Conservation (phyloP, 2,797 vertebrate genomes). For the Amblyopsis hoosieri region DNA sequence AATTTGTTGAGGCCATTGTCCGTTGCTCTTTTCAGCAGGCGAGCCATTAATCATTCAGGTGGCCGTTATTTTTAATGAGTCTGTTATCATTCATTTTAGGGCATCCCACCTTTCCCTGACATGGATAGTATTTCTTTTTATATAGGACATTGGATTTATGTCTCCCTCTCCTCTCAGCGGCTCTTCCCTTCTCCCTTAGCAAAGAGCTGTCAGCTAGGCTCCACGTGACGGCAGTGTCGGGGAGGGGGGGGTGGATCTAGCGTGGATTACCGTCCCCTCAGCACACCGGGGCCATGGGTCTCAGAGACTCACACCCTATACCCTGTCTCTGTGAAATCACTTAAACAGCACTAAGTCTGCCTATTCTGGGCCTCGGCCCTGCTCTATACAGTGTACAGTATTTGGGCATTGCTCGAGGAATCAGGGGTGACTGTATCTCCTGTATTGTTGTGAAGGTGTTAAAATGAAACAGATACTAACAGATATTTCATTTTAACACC, state of each 20-base stretch:
- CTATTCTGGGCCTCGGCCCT: constrained; percentile 16
- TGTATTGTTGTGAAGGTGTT: too few relatives aligned
- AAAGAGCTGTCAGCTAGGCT: constrained; percentile 62
- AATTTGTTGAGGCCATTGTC: constrained; percentile 79
- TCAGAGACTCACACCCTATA: constrained; percentile 21
- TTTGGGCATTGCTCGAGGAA: constrained; percentile 11
- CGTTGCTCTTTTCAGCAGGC: constrained; percentile 75
- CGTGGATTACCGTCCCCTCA: constrained; percentile 1
- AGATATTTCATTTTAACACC: too few relatives aligned
- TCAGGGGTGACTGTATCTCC: background rate
- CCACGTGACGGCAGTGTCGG: constrained; percentile 57
- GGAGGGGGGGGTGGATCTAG: constrained; percentile 31
- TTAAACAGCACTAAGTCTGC: constrained; percentile 34
- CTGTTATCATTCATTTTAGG: constrained; percentile 89
- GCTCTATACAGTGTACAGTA: background rate
- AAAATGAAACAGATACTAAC: too few relatives aligned
- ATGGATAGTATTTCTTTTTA: constrained; percentile 86
- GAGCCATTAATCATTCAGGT: constrained; percentile 81
- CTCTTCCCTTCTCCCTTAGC: constrained; percentile 56
- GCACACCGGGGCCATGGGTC: constrained; percentile 34
- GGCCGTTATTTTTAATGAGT: constrained; percentile 87
- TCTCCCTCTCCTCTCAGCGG: constrained; percentile 59
- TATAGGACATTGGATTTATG: constrained; percentile 87
- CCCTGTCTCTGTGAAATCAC: constrained; percentile 44
- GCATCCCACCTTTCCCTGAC: constrained; percentile 86